These are phyloP conservation scores for Sparidentex hasta DNA, from an alignment of 2,797 vertebrate species.

Conservation along the genomic window DNA sequence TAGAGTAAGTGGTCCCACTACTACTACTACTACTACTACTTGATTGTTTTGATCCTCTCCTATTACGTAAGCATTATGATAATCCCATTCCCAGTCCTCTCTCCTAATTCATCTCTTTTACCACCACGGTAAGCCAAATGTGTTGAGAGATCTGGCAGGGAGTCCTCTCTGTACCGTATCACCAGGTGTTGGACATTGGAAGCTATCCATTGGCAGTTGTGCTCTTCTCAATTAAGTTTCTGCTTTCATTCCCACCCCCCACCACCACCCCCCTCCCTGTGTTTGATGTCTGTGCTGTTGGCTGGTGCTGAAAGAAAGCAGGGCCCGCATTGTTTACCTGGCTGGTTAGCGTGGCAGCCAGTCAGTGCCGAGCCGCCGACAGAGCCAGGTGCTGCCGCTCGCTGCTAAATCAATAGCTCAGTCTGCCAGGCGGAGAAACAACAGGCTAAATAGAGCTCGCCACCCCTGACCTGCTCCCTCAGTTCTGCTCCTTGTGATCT, in stretches of 20 bases:
- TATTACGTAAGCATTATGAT: conserved; percentile 38
- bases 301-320: conserved; percentile 52
- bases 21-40: conserved; percentile 11
- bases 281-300: conserved; percentile 63
- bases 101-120: conserved; percentile 17
- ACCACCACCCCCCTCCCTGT: too few species aligned
- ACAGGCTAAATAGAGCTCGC: conserved; percentile 72
- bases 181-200: conserved; percentile 25
- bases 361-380: conserved; percentile 46
- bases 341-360: conserved; percentile 58
- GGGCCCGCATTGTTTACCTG: conserved; percentile 70
- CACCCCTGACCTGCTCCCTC: conserved; percentile 64
- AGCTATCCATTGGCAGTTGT: conserved; percentile 11
- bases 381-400: conserved; percentile 63
- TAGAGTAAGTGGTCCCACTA: conserved; percentile 92
- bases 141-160: conserved; percentile 33
- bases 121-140: conserved; percentile 8
- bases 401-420: conserved; percentile 79
- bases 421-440: conserved; percentile 74
- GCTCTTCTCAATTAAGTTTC: conserved; percentile 49
- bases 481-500: conserved; percentile 54
- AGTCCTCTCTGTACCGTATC: conserved; percentile 14
- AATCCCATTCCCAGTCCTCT: conserved; percentile 25
- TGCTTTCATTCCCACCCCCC: conserved; percentile 40
- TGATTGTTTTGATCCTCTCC: conserved; percentile 39